Conservation (phyloP, 1,140 invertebrate species). For the Papilio aristodemus region DNA sequence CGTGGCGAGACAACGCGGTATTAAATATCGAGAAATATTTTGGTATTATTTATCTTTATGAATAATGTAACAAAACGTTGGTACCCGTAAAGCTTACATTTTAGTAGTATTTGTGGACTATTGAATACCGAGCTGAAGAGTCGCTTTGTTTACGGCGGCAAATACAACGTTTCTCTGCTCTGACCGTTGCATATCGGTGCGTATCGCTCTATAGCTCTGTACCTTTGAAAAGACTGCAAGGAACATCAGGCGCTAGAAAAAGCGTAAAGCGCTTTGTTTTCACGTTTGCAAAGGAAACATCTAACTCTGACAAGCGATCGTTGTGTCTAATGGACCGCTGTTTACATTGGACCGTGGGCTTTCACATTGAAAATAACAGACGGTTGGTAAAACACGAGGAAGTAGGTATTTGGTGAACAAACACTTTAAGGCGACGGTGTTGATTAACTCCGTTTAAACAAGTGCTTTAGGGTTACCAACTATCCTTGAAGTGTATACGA, state of each 20-base stretch:
- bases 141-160: slow-evolving; percentile 48
- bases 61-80: not conserved
- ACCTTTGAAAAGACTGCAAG: slow-evolving; percentile 58
- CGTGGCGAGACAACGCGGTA: slow-evolving; percentile 38
- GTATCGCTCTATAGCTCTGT: slow-evolving; percentile 52
- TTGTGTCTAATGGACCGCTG: slow-evolving; percentile 61
- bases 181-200: slow-evolving; percentile 48
- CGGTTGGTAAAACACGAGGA: slow-evolving; percentile 28
- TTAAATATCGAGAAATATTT: slow-evolving; percentile 7
- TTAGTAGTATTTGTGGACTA: not conserved
- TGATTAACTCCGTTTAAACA: slow-evolving; percentile 33
- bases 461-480: slow-evolving; percentile 8
- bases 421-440: slow-evolving; percentile 30
- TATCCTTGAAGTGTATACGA: not conserved
- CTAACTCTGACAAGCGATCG: slow-evolving; percentile 57
- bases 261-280: slow-evolving; percentile 71
- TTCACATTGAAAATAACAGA: slow-evolving; percentile 49
- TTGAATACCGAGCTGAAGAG: slow-evolving; percentile 42
- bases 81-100: not conserved
- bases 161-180: slow-evolving; percentile 41
- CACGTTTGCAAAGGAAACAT: slow-evolving; percentile 58
- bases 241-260: slow-evolving; percentile 56
- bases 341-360: slow-evolving; percentile 49
- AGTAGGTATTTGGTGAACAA: slow-evolving; percentile 35
- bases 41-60: not conserved